Base-by-base conservation (phyloP, 1,140 invertebrate species). In the Caerostris extrusa region DNA sequence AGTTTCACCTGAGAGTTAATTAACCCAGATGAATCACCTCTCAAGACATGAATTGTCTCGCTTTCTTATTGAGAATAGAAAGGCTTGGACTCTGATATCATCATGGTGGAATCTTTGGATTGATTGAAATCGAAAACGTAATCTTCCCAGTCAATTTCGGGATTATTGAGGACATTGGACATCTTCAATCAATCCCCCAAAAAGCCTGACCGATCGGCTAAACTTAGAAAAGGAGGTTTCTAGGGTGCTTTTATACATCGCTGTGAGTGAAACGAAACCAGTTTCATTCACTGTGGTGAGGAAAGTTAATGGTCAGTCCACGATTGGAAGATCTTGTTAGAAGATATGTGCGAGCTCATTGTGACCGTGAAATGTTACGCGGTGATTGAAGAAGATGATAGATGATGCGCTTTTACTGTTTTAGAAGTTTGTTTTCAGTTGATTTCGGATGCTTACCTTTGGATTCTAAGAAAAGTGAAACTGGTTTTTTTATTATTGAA, bases 201-300 rank as follows among this genome's bases (percentile, higher is more conserved):
- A 64, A 64, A 10, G 10, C 61, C 61, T 64, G 61, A 64, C 61
- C 61, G 12, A 64, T 77, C 7, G 69, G 19, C 69, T 53, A 12
- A 77, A 34, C 71, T 50, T 77, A 50, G 50, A 50, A 77, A 71
- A 77, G 50, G 19, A 77, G 71, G 71, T 77, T 77, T 77, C 71
- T 77, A 77, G 71, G 71, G 71, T 77, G 71, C 71, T 77, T 34
- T 34, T 71, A 71, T 71, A n/a, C 7, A 34, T 3, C 10, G n/a
- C 34, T 67, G 61, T 6, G 34, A 77, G 71, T 53, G 10, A 50
- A 77, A 77, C 50, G 71, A 34, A 77, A 34, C 53, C 34, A 34
- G 19, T 50, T 34, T 50, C 53, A 7, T 34, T 77, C 50, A 50
- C 3, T 77, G 34, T 50, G 34, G 71, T 77, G 61, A 17, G 12